Evolutionary conservation across 2,797 vertebrate species (phyloP).

Genomic region (Poecilia gillii): DNA sequence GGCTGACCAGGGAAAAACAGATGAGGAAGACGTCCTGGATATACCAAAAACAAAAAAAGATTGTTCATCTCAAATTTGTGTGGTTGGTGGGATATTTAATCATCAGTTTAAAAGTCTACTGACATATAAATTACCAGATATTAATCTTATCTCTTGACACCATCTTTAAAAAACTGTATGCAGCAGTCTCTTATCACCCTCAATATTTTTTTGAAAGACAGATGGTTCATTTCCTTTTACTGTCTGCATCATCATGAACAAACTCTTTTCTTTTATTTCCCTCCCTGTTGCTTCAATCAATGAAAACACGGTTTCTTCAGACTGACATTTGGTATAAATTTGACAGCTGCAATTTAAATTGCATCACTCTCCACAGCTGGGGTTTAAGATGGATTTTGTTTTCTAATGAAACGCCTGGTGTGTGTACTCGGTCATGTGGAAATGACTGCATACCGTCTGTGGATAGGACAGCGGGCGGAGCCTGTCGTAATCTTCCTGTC

Average conservation of each 20-base stretch:
- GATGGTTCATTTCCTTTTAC: background rate
- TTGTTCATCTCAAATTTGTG: background rate
- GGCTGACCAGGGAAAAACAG: slow-evolving; percentile 95
- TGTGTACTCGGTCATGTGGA: background rate
- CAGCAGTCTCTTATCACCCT: background rate
- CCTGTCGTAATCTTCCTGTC: slow-evolving; percentile 93
- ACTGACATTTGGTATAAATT: background rate
- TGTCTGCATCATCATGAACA: background rate
- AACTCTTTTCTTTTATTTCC: background rate
- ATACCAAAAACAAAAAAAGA: background rate
- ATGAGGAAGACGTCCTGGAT: slow-evolving; percentile 92
- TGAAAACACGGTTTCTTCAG: background rate
- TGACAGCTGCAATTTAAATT: background rate
- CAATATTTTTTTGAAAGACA: background rate
- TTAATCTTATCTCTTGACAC: background rate
- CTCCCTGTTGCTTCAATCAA: slow-evolving; percentile 7
- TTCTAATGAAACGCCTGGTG: slow-evolving; percentile 1
- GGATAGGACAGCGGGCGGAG: slow-evolving; percentile 92
- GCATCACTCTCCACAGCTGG: background rate
- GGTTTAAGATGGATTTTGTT: background rate
- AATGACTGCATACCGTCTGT: slow-evolving; percentile 82
- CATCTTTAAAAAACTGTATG: background rate
- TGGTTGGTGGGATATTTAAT: background rate
- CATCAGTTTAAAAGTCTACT: background rate
- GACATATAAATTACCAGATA: background rate